Evolutionary conservation across 1,140 invertebrate genomes (phyloP).

Genomic region (Chymomyza costata): DNA sequence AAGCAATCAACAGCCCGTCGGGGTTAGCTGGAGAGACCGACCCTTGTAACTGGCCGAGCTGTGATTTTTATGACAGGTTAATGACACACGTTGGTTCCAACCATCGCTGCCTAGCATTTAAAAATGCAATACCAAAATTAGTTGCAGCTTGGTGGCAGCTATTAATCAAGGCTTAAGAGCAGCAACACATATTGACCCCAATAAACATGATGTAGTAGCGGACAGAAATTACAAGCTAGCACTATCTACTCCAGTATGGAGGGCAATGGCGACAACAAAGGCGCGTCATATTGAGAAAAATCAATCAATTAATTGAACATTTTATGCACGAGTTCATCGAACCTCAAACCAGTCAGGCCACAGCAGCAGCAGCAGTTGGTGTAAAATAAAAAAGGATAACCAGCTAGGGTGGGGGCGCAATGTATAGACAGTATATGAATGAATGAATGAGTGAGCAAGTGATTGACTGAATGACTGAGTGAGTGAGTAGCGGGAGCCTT

Average conservation of each 20-base stretch:
- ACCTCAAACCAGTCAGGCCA: constrained; percentile 37
- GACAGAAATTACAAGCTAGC: constrained; percentile 34
- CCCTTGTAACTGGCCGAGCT: constrained; percentile 36
- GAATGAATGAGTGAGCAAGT: constrained; percentile 47
- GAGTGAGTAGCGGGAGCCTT: too few species aligned
- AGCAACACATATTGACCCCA: constrained; percentile 36
- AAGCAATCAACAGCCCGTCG: too few species aligned
- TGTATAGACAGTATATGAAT: constrained; percentile 42
- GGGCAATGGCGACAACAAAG: constrained; percentile 31
- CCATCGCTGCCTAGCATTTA: constrained; percentile 7
- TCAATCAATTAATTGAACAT: constrained; percentile 69
- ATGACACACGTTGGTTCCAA: constrained; percentile 36
- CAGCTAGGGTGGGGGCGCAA: too few species aligned
- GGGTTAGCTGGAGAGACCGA: too few species aligned
- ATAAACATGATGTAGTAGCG: constrained; percentile 45
- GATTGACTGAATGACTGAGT: too few species aligned
- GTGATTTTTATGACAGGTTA: constrained; percentile 70
- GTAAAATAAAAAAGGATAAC: too few species aligned
- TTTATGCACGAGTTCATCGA: constrained; percentile 64
- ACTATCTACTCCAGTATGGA: constrained; percentile 3
- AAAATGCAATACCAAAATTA: constrained; percentile 45
- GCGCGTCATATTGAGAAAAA: constrained; percentile 28
- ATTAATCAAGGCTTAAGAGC: constrained; percentile 46
- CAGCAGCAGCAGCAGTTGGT: constrained; percentile 20
- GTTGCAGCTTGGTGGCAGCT: constrained; percentile 19